Evolutionary conservation across 2,888 invertebrate species (phyloP), one percentile per base, ranked within the genome.

Genomic region (Troilus luridus): DNA sequence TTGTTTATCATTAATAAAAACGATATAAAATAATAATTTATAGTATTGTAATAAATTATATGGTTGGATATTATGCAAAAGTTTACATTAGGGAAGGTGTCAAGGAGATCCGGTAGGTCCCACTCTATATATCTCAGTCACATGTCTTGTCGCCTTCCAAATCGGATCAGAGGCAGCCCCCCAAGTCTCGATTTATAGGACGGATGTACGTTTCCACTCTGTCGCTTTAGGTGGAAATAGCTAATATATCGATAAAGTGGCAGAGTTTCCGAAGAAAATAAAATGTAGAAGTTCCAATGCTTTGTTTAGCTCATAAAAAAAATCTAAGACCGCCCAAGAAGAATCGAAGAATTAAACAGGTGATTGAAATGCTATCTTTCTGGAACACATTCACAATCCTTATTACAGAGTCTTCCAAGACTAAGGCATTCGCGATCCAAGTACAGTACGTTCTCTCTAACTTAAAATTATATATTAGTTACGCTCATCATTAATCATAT

Each of bases 51-150:
- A 85, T 85, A 54, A 85, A 85, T n/a, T n/a, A 85, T 6, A 85
- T n/a, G 54, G 56, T 6, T 21, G 41, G 85, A 67, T n/a, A 56
- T 56, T 85, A 56, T 58, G 85, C 56, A 85, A 58, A 85, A 77
- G 56, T 58, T 67, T 85, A 58, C 17, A 56, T n/a, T 56, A n/a
- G 8, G 56, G 85, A n/a, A 85, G 56, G 85, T 85, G 56, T 85
- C 85, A 85, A 85, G 85, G 85, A 56, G 54, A 85, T 11, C 81
- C 11, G 41, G 54, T 81, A 81, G 54, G 41, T 7, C 54, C 85
- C 17, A 56, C 56, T 58, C 85, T 85, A 85, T 85, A 56, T 85
- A 85, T 85, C 56, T n/a, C 85, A 41, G 85, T 85, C 85, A 56
- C 56, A 19, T n/a, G 56, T 11, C n/a, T 19, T 27, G 27, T 24